Evolutionary conservation across 2,888 invertebrate genomes (phyloP).

Genomic region (Hydrotaea diabolus): DNA sequence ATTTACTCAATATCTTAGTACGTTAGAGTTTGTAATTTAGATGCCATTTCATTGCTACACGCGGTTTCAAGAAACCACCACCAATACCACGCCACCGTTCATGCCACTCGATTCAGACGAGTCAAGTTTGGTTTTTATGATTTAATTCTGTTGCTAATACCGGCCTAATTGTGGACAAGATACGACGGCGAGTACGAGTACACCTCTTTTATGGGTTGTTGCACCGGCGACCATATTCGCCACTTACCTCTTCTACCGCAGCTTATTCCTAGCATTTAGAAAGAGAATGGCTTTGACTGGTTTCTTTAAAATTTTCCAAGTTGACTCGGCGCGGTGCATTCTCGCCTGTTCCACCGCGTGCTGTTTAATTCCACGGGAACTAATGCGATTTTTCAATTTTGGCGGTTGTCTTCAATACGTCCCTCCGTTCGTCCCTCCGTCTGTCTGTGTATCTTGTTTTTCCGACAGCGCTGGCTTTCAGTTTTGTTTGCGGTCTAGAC

Average conservation of each 20-base stretch:
- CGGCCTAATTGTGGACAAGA: constrained; percentile 42
- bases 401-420: not conserved
- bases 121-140: constrained; percentile 37
- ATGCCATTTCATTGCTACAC: constrained; percentile 66
- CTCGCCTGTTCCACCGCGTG: not conserved
- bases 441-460: not conserved
- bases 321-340: not conserved
- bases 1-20: constrained; percentile 19
- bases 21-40: constrained; percentile 45
- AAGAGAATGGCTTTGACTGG: constrained; percentile 28
- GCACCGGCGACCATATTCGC: not conserved
- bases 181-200: not conserved
- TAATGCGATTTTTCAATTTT: constrained; percentile 2
- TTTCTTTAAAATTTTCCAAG: not conserved
- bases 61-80: not conserved
- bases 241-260: not conserved
- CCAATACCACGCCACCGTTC: not conserved
- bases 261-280: not conserved
- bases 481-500: not conserved
- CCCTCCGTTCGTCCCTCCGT: not conserved
- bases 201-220: constrained; percentile 11
- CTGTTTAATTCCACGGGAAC: not conserved
- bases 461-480: not conserved
- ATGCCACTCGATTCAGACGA: not conserved
- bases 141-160: constrained; percentile 44